Evolutionary conservation across 2,888 invertebrate species (phyloP), one percentile per base, ranked within the genome.

Genomic region (Sacculina carcini): DNA sequence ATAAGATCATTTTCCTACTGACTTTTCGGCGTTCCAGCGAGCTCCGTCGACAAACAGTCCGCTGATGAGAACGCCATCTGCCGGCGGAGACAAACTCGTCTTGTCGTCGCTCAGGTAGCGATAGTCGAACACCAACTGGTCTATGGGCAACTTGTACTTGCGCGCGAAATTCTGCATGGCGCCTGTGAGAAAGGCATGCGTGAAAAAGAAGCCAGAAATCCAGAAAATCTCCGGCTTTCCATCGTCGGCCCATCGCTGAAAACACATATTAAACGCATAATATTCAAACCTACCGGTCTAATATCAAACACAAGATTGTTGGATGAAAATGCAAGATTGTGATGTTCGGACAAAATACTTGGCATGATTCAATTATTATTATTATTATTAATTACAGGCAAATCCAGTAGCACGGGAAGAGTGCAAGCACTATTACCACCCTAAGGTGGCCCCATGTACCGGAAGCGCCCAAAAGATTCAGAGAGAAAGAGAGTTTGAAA

Each of bases 181-280:
- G 0, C 83, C 87, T 0, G 89, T 87, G 29, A 90, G 70, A 65
- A 90, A 90, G 2, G 86, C 85, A 65, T 89, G 89, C 0, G 85
- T 84, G 63, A 87, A 89, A 64, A 80, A 90, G 65, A 90, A 89
- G 0, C 89, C 90, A 0, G 89, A 81, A 2, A 90, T 67, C 90
- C 90, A 90, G 69, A 84, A 89, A 1, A 77, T 76, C 0, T 72
- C 58, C 0, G 87, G 89, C 64, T 83, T 85, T 1, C 79, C 83
- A 3, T 61, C 54, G 31, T 66, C 65, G 55, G 61, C 66, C 68
- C 68, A 69, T 47, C 58, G 61, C 67, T 67, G 58, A 54, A 64
- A 63, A 58, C 7, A 24, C n/a, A 5, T 23, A n/a, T 5, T n/a
- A n/a, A n/a, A n/a, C n/a, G n/a, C n/a, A n/a, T n/a, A n/a, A n/a